These are phyloP conservation scores for Ganaspis brasiliensis DNA, from an alignment of 2,888 invertebrate species.

Conservation along the genomic window DNA sequence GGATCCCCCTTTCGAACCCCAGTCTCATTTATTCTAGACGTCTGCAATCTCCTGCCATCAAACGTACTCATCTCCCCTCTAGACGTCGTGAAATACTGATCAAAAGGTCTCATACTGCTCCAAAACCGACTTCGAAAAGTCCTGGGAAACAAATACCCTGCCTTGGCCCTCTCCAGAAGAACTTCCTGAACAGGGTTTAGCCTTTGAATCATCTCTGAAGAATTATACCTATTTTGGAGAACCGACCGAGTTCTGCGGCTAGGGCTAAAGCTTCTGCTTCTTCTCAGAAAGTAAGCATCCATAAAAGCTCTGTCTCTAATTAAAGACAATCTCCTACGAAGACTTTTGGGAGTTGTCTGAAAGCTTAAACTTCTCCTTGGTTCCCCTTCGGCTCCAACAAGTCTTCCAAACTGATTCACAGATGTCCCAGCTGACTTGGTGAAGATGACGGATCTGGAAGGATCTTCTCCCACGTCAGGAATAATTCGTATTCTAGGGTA, in stretches of 20 bases:
- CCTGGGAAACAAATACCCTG: not conserved
- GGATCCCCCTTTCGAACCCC: slow-evolving; percentile 1
- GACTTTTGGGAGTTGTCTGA: not conserved
- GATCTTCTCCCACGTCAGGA: slow-evolving; percentile 52
- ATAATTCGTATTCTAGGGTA: slow-evolving; percentile 55
- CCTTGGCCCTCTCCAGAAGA: not conserved
- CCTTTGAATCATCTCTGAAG: not conserved
- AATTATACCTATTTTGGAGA: not conserved
- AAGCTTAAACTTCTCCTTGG: not conserved
- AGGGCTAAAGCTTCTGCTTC: slow-evolving; percentile 52
- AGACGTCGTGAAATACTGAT: slow-evolving; percentile 5
- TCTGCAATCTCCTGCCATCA: not conserved
- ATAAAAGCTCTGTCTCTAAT: slow-evolving; percentile 9
- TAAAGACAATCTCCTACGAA: not conserved
- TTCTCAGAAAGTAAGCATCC: slow-evolving; percentile 51
- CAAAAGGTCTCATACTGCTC: not conserved
- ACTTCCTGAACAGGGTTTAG: slow-evolving; percentile 19
- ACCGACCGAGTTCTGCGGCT: slow-evolving; percentile 16
- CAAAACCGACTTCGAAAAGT: not conserved
- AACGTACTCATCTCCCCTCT: slow-evolving; percentile 10
- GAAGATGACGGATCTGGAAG: slow-evolving; percentile 64
- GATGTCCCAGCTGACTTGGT: slow-evolving; percentile 72
- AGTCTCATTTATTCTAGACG: not conserved
- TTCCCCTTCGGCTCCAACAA: not conserved
- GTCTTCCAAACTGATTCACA: not conserved